Evolutionary conservation across 1,140 invertebrate species (phyloP).

Genomic region (Neodiprion pinetum): DNA sequence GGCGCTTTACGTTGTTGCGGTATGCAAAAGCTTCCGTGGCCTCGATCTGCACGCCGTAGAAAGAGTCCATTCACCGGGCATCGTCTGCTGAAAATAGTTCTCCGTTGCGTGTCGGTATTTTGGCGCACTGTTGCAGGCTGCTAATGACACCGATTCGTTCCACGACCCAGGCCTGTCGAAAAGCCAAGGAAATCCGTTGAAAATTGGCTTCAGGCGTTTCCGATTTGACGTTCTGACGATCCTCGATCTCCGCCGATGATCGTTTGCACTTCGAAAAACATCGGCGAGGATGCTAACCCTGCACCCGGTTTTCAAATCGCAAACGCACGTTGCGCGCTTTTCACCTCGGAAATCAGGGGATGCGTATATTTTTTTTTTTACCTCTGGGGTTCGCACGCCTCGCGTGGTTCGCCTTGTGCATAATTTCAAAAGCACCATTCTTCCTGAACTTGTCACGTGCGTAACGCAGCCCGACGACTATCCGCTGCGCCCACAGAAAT

Average conservation of each 20-base stretch:
- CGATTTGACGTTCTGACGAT: not conserved
- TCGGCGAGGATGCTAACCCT: no score
- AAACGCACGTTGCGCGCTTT: not conserved
- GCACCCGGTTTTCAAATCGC: not conserved
- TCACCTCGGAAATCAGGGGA: not conserved
- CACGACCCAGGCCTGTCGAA: not conserved
- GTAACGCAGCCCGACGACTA: not conserved
- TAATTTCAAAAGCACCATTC: no score
- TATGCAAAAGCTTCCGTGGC: not conserved
- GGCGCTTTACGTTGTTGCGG: not conserved
- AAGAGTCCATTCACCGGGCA: not conserved
- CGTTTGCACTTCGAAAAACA: no score
- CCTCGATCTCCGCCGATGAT: no score
- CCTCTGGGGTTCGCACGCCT: not conserved
- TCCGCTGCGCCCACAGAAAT: not conserved
- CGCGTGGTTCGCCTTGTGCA: no score
- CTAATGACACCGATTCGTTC: slow-evolving; percentile 7
- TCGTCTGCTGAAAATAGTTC: not conserved
- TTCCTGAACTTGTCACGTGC: not conserved
- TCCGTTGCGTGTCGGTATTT: not conserved
- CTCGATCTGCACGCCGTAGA: no score
- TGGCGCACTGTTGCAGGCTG: not conserved
- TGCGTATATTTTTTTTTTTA: not conserved
- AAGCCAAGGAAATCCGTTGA: not conserved
- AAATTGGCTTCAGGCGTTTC: not conserved